These are phyloP conservation scores for Notothenia coriiceps DNA, from an alignment of 2,113 vertebrate species.

Conservation along the genomic window DNA sequence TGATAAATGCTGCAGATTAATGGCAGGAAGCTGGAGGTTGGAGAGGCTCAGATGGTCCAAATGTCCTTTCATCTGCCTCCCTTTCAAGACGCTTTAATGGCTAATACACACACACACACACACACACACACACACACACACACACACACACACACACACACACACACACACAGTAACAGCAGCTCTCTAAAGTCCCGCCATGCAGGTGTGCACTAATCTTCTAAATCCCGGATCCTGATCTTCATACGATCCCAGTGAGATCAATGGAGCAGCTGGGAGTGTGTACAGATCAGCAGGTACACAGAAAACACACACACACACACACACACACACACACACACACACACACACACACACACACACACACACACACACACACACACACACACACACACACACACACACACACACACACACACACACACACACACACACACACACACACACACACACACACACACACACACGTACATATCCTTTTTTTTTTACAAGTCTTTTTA, in stretches of 20 bases:
- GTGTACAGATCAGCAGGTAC: slow-evolving; percentile 31
- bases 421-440: no score
- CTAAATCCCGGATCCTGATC: slow-evolving; percentile 65
- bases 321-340: slow-evolving; percentile 12
- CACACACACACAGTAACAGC: not conserved
- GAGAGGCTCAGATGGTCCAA: slow-evolving; percentile 49
- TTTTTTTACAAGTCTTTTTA: no score
- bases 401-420: no score
- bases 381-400: no score
- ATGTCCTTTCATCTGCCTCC: slow-evolving; percentile 57
- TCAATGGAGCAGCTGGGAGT: slow-evolving; percentile 60
- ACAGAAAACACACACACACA: slow-evolving; percentile 9
- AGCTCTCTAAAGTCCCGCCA: slow-evolving; percentile 63
- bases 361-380: no score
- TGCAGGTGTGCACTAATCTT: slow-evolving; percentile 74
- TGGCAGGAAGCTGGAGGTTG: slow-evolving; percentile 56
- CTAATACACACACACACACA: slow-evolving; percentile 36
- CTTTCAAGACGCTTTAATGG: slow-evolving; percentile 60
- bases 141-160: not conserved
- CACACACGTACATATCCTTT: no score
- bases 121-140: not conserved
- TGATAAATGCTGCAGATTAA: slow-evolving; percentile 43
- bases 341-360: not conserved
- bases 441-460: no score
- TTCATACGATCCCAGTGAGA: slow-evolving; percentile 38